Evolutionary conservation across 1,140 invertebrate genomes (phyloP).

Genomic region (Myzus persicae): DNA sequence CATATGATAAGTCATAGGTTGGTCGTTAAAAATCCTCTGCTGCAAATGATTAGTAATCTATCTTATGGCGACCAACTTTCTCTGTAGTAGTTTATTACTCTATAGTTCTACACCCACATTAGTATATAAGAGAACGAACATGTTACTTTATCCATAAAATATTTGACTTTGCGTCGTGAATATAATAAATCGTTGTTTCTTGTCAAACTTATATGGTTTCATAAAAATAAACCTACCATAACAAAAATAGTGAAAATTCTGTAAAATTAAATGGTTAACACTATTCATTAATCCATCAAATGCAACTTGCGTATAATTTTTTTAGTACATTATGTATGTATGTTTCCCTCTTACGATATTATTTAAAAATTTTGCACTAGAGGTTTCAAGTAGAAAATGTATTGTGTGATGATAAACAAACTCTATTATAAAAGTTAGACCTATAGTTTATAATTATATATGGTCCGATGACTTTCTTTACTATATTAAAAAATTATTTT

Average conservation of each 20-base stretch:
- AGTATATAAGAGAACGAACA: neutral
- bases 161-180: neutral
- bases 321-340: neutral
- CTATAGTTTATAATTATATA: neutral
- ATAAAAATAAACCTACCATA: neutral
- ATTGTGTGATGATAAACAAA: neutral
- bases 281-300: neutral
- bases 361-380: neutral
- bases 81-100: neutral
- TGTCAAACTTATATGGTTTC: neutral
- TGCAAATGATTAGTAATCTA: neutral
- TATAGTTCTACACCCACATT: neutral
- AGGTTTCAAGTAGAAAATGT: neutral
- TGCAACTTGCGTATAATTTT: neutral
- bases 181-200: neutral
- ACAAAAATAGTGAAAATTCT: neutral
- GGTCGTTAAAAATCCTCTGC: slow-evolving; percentile 7
- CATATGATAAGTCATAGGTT: neutral
- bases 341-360: no score
- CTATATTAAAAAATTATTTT: neutral
- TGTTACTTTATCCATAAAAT: neutral
- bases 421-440: neutral
- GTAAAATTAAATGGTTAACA: neutral
- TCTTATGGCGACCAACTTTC: neutral
- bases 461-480: neutral